Percentiles rank a stretch among this genome's conserved stretches.
Evolutionary conservation across 2,113 vertebrate genomes (phyloP).

Genomic region (Grus americana): DNA sequence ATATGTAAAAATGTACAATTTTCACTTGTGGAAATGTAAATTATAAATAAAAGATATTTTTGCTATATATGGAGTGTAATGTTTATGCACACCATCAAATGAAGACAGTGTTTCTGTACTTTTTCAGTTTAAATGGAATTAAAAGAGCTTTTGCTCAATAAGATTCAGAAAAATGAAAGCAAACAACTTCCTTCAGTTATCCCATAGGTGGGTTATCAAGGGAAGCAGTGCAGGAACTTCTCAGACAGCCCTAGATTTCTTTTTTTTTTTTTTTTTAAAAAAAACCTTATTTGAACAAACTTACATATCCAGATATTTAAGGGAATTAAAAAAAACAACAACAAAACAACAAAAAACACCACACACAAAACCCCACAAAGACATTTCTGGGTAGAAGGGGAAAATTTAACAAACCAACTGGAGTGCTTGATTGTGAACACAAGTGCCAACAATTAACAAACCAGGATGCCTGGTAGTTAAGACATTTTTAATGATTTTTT

Average conservation of each 20-base stretch:
- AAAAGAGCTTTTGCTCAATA: conserved; percentile 61
- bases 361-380: neutral
- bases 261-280: conserved; percentile 33
- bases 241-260: conserved; percentile 43
- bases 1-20: conserved; percentile 84
- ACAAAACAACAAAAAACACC: neutral
- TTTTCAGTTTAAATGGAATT: conserved; percentile 72
- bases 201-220: conserved; percentile 22
- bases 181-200: conserved; percentile 42
- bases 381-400: conserved; percentile 21
- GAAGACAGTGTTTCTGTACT: conserved; percentile 77
- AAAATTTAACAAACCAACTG: conserved; percentile 46
- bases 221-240: conserved; percentile 39
- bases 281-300: conserved; percentile 25
- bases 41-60: conserved; percentile 99
- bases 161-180: conserved; percentile 44
- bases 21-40: conserved; percentile 88
- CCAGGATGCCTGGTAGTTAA: conserved; percentile 71
- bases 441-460: conserved; percentile 70
- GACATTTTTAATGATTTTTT: conserved; percentile 46
- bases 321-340: no score
- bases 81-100: conserved; percentile 86
- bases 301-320: conserved; percentile 21
- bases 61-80: conserved; percentile 93
- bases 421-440: conserved; percentile 65